Conservation (phyloP, 1,140 invertebrate species). For the Temnothorax nylanderi region DNA sequence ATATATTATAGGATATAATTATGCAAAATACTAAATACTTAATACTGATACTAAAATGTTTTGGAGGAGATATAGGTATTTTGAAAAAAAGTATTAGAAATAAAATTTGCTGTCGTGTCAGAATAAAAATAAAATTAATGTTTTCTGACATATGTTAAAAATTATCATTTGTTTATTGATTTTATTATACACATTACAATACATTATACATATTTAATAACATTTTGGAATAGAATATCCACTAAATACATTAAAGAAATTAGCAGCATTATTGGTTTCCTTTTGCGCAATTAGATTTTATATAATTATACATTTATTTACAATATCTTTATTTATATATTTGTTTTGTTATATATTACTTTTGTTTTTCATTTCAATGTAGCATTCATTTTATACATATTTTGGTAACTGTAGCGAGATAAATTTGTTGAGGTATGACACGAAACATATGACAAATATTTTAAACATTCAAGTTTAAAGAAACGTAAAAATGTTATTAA, state of each 20-base stretch:
- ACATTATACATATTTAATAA: not conserved
- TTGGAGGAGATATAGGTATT: not conserved
- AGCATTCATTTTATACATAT: not conserved
- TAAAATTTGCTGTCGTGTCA: not conserved
- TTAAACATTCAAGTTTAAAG: not conserved
- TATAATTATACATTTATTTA: not conserved
- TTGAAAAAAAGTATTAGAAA: not conserved
- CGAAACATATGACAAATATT: not conserved
- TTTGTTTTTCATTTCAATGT: not conserved
- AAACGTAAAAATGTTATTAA: not conserved
- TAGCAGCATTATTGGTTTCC: not conserved
- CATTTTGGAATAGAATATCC: not conserved
- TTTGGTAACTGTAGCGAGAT: not conserved
- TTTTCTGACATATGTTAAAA: not conserved
- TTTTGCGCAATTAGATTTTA: not conserved
- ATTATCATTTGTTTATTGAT: not conserved
- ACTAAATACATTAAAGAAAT: not conserved
- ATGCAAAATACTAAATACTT: not conserved
- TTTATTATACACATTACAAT: not conserved
- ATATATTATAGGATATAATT: not conserved
- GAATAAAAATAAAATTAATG: constrained; percentile 14
- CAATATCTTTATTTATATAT: not conserved
- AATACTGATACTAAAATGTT: not conserved
- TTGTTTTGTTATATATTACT: too few species aligned
- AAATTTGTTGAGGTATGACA: not conserved